Evolutionary conservation across 2,797 vertebrate species (phyloP).

Genomic region (Darevskia nairensis): DNA sequence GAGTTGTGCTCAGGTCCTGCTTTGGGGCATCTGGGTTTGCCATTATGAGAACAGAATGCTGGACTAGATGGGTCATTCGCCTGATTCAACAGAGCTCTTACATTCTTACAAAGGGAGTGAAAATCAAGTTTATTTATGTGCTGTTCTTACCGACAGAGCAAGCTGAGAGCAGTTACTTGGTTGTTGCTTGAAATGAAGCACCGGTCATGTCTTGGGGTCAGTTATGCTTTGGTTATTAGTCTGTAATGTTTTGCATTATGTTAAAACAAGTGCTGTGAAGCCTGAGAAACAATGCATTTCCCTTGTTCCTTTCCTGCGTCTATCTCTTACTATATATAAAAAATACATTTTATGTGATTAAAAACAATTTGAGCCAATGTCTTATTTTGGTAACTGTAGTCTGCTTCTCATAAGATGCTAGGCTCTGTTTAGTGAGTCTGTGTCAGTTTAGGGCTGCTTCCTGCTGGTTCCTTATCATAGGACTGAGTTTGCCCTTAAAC

Average conservation of each 20-base stretch:
- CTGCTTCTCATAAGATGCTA: neutral
- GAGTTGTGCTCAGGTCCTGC: too few relatives aligned
- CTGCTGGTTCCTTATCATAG: constrained; percentile 15
- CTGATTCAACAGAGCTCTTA: too few relatives aligned
- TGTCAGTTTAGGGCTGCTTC: neutral
- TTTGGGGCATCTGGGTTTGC: too few relatives aligned
- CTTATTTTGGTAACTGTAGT: neutral
- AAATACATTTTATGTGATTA: neutral
- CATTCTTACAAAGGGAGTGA: too few relatives aligned
- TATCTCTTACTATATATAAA: neutral
- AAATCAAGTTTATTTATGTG: neutral
- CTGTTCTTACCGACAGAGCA: neutral
- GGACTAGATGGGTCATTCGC: too few relatives aligned
- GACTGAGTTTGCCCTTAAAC: neutral
- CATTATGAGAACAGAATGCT: too few relatives aligned
- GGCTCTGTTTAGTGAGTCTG: neutral
- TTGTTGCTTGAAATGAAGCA: neutral
- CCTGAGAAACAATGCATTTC: neutral
- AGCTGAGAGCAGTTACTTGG: neutral
- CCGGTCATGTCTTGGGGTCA: neutral
- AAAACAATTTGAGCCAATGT: neutral
- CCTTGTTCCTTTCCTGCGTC: neutral
- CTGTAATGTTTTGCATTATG: neutral
- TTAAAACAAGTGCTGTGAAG: neutral
- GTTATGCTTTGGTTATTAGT: constrained; percentile 10